Base-by-base conservation (phyloP, 1,140 invertebrate species). In the Atta texana region DNA sequence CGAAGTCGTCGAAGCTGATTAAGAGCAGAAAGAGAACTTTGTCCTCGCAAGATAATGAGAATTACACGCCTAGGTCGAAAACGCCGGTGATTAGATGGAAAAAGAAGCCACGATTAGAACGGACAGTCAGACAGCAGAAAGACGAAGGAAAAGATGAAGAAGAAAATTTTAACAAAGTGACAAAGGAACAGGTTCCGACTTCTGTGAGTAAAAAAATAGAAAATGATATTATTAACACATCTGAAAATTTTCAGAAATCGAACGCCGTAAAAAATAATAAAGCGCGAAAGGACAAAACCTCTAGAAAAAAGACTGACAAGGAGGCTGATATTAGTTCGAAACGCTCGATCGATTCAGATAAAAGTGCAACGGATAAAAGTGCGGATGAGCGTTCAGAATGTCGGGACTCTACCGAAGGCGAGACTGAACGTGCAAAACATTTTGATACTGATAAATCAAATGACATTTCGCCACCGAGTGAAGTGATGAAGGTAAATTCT, bases 1-100 rank as follows among this genome's bases (percentile, higher is more conserved):
- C 21, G 2, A 89, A 53, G 71, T 10, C 59, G 4, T 24, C 5
- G 51, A 44, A 10, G 8, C 34, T 5, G 28, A 57, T 68, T 21
- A 71, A 28, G 1, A 16, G 16, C 18, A 84, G 18, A 88, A 76
- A 49, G 69, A 39, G 75, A 10, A 7, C 21, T 21, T 2, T 21
- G 14, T 44, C 75, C 24, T 44, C 69, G 4, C 74, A 85, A 0
- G 71, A 90, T 10, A 81, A 88, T 3, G 80, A 87, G 7, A 12
- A 14, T 59, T 74, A 76, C n/a, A 12, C 31, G 5, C 53, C 28
- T 14, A 55, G 24, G 18, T 24, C 18, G 1, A 89, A 64, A 53
- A 71, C 24, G 4, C 57, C 76, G 1, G 53, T 84, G 18, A 84
- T 84, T 4, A 49, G 7, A 3, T 84, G 80, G 80, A 84, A 84